Conservation (phyloP, 2,113 vertebrate species). For the Prolemur simus region DNA sequence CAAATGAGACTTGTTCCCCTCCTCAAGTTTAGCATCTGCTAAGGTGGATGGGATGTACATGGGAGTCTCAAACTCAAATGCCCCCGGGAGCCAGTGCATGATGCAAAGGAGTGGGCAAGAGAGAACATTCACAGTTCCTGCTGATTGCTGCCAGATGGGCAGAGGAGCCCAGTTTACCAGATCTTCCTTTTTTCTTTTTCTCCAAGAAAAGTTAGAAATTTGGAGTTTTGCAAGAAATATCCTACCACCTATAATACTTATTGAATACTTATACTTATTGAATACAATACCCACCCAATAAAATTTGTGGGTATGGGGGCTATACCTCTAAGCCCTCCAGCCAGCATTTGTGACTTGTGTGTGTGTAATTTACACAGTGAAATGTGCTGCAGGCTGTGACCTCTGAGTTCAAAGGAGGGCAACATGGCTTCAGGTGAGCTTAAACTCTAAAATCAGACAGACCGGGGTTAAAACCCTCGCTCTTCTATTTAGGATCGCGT, state of each 20-base stretch:
- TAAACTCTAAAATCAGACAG: conserved; percentile 22
- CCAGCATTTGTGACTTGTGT: not conserved
- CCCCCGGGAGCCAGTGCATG: not conserved
- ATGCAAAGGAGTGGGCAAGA: not conserved
- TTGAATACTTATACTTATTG: not conserved
- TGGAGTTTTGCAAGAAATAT: conserved; percentile 11
- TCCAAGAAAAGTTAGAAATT: not conserved
- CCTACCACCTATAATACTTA: not conserved
- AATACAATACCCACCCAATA: not conserved
- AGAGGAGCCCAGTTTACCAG: not conserved
- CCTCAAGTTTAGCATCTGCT: not conserved
- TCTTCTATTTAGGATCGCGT: not conserved
- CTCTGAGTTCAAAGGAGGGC: not conserved
- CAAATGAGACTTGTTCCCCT: not conserved
- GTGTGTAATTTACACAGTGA: not conserved
- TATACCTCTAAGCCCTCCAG: not conserved
- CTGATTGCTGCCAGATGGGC: not conserved
- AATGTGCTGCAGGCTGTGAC: not conserved
- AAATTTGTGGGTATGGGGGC: not conserved
- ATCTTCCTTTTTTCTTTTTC: not conserved
- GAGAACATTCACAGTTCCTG: not conserved
- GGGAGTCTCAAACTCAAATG: not conserved
- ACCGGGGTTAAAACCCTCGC: not conserved
- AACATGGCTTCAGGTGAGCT: not conserved
- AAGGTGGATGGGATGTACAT: not conserved